Conservation (phyloP, 1,140 invertebrate species). For the Rhagoletis pomonella region DNA sequence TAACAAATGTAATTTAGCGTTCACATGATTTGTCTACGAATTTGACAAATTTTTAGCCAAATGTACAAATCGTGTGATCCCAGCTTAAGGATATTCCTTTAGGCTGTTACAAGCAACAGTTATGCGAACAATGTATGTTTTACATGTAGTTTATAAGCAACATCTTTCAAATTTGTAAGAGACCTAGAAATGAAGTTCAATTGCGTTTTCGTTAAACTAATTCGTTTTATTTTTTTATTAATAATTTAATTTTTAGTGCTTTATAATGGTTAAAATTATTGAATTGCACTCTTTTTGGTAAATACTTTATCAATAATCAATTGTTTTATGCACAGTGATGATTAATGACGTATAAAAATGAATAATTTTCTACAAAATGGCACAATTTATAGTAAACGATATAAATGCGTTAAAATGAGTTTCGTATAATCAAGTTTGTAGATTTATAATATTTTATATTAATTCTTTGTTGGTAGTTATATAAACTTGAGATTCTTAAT, state of each 20-base stretch:
- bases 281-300: constrained; percentile 48
- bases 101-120: too few species aligned
- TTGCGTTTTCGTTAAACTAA: background rate
- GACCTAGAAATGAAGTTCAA: background rate
- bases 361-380: constrained; percentile 30
- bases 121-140: too few species aligned
- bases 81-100: too few species aligned
- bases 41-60: too few species aligned
- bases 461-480: background rate
- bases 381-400: constrained; percentile 33
- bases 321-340: background rate
- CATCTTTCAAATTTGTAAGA: too few species aligned
- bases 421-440: constrained; percentile 4
- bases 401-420: constrained; percentile 34
- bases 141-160: too few species aligned
- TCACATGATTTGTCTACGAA: too few species aligned
- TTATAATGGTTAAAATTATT: constrained; percentile 34
- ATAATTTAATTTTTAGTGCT: constrained; percentile 40
- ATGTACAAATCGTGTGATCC: too few species aligned
- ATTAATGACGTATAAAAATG: constrained; percentile 37
- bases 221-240: constrained; percentile 42
- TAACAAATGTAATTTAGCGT: too few species aligned
- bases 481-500: background rate
- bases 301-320: constrained; percentile 34
- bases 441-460: background rate